These are phyloP conservation scores for Phortica okadai DNA, from an alignment of 2,888 invertebrate genomes.

Conservation along the genomic window DNA sequence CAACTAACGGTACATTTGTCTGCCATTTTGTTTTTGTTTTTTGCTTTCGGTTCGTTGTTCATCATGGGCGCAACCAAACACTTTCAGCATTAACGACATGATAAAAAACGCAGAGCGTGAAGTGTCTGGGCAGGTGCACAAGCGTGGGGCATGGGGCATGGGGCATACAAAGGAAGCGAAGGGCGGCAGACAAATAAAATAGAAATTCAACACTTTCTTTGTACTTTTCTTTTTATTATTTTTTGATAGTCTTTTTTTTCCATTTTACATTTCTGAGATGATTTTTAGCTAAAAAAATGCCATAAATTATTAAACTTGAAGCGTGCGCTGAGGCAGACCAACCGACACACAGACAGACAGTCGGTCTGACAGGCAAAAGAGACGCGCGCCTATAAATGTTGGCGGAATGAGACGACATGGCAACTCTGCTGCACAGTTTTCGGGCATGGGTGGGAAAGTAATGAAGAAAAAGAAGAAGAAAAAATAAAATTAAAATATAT, in stretches of 20 bases:
- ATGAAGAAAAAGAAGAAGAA: background rate
- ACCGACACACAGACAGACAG: background rate
- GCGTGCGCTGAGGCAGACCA: background rate
- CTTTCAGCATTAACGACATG: too few species aligned
- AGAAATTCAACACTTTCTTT: conserved; percentile 18
- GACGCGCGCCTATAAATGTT: background rate
- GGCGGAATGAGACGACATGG: too few species aligned
- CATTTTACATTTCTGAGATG: background rate
- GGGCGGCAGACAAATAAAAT: conserved; percentile 6
- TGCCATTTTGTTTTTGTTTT: too few species aligned
- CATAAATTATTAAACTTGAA: conserved; percentile 17
- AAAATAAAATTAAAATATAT: background rate
- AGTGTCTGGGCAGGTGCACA: too few species aligned
- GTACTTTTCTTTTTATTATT: background rate
- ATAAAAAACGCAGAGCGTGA: too few species aligned
- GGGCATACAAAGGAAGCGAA: background rate
- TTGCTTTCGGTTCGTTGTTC: too few species aligned
- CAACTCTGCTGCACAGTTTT: too few species aligned
- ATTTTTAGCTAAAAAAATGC: conserved; percentile 15
- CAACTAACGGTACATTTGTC: too few species aligned
- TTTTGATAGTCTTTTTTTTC: background rate
- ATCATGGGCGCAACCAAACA: too few species aligned
- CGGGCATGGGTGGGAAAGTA: background rate
- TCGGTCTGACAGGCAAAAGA: background rate
- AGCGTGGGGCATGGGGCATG: too few species aligned